Evolutionary conservation across 2,113 vertebrate genomes (phyloP), one percentile per base, ranked within the genome.

Genomic region (Syrrhaptes paradoxus): DNA sequence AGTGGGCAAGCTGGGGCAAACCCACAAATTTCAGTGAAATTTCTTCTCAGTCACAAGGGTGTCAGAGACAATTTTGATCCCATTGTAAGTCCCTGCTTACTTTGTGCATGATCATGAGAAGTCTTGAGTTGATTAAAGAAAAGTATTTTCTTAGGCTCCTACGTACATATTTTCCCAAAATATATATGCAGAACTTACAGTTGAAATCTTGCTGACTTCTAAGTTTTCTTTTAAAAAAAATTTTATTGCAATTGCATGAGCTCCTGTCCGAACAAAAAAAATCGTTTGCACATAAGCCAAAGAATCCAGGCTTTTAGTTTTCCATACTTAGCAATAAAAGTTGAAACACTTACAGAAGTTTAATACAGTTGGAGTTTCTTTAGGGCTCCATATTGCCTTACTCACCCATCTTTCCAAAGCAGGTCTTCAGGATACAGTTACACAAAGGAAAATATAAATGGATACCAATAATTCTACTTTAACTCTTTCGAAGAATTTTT

Each of bases 311-410:
- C n/a, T 94, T 97, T 95, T 67, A 87, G 66, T 90, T 96, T 96
- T 95, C 89, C 77, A 89, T 92, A 80, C 63, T 89, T 83, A 89
- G 76, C 82, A 95, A 85, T 86, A 96, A 85, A 79, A 94, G 87
- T 81, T 95, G 62, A 94, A 97, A 93, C 58, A 66, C 52, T 95
- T 72, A 74, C 46, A 94, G 65, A 73, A 87, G 28, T 83, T 96
- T 93, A 77, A 93, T 66, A 62, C 54, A 43, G 29, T 57, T 89
- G 84, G 52, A 88, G 61, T 90, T 96, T 93, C 75, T 85, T 94
- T 73, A 87, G 51, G 43, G 31, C 19, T 94, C 74, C 59, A 41
- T 92, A 77, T 80, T 96, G 73, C 89, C 73, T 82, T 52, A 87
- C 62, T 89, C 65, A 63, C 54, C 38, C 48, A 36, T 89, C 76